Evolutionary conservation across 2,888 invertebrate genomes (phyloP).

Genomic region (Agrotis segetum): DNA sequence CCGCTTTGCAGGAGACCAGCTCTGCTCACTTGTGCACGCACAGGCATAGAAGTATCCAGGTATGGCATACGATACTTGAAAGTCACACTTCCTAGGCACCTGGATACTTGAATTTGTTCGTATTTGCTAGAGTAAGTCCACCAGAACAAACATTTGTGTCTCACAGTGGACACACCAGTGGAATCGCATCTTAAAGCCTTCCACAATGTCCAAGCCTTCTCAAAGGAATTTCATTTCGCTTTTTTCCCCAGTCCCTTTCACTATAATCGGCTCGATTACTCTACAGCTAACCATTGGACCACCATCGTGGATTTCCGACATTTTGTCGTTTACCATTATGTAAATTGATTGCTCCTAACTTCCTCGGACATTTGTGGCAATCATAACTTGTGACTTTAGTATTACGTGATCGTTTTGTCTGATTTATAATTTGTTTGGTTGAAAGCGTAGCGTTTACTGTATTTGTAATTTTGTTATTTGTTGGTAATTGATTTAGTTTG

Average conservation of each 20-base stretch:
- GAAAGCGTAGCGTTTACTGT: slow-evolving; percentile 43
- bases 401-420: slow-evolving; percentile 49
- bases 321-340: slow-evolving; percentile 58
- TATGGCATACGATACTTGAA: no score
- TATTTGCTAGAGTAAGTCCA: no score
- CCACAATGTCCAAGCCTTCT: background rate
- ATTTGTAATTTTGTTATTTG: slow-evolving; percentile 12
- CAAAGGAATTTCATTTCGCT: background rate
- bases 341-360: slow-evolving; percentile 65
- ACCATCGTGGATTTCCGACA: slow-evolving; percentile 36
- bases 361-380: slow-evolving; percentile 42
- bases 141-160: no score
- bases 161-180: no score
- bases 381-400: slow-evolving; percentile 49
- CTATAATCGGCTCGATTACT: slow-evolving; percentile 38
- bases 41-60: no score
- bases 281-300: slow-evolving; percentile 19
- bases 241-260: slow-evolving; percentile 8
- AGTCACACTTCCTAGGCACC: no score
- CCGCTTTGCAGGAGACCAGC: no score
- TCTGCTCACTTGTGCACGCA: no score
- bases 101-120: no score
- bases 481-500: slow-evolving; percentile 15
- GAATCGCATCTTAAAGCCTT: background rate
- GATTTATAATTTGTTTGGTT: slow-evolving; percentile 36